Conservation (phyloP, 2,113 vertebrate genomes). For the Brienomyrus longianalis region DNA sequence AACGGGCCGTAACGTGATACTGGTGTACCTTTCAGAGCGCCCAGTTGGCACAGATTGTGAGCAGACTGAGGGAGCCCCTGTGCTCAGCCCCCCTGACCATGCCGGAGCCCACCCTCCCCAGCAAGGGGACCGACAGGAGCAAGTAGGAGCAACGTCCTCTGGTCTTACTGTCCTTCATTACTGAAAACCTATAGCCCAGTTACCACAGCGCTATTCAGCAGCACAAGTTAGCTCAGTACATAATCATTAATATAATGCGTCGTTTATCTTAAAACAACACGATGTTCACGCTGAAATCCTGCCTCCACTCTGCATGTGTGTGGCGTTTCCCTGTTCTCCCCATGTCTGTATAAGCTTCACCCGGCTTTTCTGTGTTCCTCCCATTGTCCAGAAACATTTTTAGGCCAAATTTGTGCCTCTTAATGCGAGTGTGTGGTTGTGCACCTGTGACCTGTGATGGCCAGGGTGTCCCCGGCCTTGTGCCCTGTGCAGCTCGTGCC, state of each 20-base stretch:
- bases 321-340: background rate
- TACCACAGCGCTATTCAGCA: background rate
- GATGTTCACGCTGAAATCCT: background rate
- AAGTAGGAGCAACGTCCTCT: slow-evolving; percentile 57
- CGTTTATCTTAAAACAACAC: background rate
- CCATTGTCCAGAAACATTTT: background rate
- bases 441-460: background rate
- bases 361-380: too few relatives aligned
- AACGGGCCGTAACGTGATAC: background rate
- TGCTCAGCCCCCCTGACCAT: slow-evolving; percentile 66
- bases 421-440: background rate
- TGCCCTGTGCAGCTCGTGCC: background rate
- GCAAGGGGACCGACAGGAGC: slow-evolving; percentile 56
- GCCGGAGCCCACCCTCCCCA: slow-evolving; percentile 61
- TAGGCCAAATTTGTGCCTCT: background rate
- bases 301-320: background rate
- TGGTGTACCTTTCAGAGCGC: slow-evolving; percentile 70
- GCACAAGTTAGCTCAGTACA: background rate
- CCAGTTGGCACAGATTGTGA: slow-evolving; percentile 84
- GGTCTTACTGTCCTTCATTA: background rate
- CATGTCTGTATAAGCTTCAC: background rate
- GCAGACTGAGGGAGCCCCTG: slow-evolving; percentile 77
- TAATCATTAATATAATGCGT: background rate
- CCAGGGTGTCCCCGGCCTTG: background rate
- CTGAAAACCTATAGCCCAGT: background rate